Conservation (phyloP, 2,888 invertebrate species). For the Ochropleura plecta region DNA sequence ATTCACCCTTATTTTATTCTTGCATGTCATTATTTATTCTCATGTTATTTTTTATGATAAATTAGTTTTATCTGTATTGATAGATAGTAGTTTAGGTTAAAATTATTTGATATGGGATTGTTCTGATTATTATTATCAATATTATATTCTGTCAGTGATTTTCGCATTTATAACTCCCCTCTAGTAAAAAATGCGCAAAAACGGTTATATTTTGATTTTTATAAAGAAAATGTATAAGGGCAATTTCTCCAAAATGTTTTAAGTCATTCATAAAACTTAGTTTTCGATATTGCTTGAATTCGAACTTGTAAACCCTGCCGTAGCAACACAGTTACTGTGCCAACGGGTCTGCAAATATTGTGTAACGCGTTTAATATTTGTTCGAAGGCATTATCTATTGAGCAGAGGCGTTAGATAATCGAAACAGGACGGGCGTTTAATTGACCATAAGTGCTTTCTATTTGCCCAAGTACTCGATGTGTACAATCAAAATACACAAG, state of each 20-base stretch:
- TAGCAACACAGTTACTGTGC: conserved; percentile 30
- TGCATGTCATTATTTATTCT: conserved; percentile 23
- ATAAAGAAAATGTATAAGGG: not conserved
- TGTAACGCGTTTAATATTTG: conserved; percentile 64
- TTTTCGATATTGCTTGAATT: conserved; percentile 26
- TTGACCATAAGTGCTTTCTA: conserved; percentile 67
- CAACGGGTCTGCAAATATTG: conserved; percentile 57
- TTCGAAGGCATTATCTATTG: conserved; percentile 55
- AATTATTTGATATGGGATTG: conserved; percentile 29
- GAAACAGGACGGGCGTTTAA: conserved; percentile 56
- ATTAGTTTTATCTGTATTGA: conserved; percentile 26
- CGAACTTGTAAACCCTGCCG: conserved; percentile 33
- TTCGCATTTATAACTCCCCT: conserved; percentile 10
- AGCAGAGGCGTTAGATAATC: conserved; percentile 65
- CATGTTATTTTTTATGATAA: conserved; percentile 27
- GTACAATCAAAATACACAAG: conserved; percentile 56
- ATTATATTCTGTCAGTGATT: conserved; percentile 11
- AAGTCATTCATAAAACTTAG: not conserved
- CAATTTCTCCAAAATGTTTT: not conserved
- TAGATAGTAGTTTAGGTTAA: conserved; percentile 17
- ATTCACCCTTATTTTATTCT: conserved; percentile 47
- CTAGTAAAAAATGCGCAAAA: too few relatives aligned
- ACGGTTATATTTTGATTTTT: too few relatives aligned
- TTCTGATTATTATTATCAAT: conserved; percentile 25
- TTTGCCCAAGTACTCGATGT: conserved; percentile 59